Evolutionary conservation across 2,113 vertebrate species (phyloP).

Genomic region (Apaloderma vittatum): DNA sequence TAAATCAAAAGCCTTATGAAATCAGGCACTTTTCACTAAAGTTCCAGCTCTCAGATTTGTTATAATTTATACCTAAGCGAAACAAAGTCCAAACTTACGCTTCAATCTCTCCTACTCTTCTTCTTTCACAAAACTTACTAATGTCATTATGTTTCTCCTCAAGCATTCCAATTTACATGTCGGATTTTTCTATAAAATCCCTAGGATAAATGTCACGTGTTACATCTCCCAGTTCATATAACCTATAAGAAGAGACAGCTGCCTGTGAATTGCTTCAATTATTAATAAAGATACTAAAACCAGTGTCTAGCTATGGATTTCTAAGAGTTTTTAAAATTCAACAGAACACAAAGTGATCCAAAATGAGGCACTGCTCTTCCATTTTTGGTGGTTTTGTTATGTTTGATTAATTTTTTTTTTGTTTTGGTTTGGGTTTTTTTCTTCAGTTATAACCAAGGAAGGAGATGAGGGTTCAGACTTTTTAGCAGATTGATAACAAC

Average conservation of each 20-base stretch:
- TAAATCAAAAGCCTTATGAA: neutral
- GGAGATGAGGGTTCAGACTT: neutral
- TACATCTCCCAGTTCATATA: neutral
- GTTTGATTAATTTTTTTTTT: no score
- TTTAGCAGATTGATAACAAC: rapidly evolving
- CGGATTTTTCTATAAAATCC: neutral
- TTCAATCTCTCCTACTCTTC: neutral
- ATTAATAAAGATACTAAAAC: neutral
- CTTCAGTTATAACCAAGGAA: neutral
- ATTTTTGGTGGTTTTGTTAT: no score
- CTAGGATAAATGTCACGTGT: neutral
- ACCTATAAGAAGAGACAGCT: neutral
- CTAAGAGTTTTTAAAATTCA: neutral
- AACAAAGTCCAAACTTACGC: neutral
- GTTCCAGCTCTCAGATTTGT: neutral
- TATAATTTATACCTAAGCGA: neutral
- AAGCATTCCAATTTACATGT: neutral
- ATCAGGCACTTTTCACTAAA: neutral
- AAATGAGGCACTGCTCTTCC: neutral
- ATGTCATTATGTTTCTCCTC: neutral
- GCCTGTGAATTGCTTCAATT: neutral
- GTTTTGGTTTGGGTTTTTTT: no score
- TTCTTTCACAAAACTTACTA: neutral
- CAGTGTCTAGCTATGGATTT: neutral
- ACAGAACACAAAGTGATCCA: neutral